phyloP scores from a whole-genome alignment of 37 sponge, comb jelly and placozoan species.

The Lycopodina hypogea region DNA sequence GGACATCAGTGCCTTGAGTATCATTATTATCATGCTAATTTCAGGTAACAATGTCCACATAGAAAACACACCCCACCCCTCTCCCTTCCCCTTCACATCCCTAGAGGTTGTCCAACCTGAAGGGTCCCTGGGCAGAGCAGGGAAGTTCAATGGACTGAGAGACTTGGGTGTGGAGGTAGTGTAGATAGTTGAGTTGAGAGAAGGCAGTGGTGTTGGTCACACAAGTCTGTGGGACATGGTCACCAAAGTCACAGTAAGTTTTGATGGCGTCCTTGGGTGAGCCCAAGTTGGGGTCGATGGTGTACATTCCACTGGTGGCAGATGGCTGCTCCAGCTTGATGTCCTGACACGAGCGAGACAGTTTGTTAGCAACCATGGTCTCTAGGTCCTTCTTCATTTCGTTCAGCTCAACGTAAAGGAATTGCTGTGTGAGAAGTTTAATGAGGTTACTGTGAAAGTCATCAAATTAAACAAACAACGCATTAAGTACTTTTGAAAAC shows the following conservation, averaged over 20 bases:
- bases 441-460: too few relatives aligned
- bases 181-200: slow-evolving; percentile 51
- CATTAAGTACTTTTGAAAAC: neutral
- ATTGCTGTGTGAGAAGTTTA: slow-evolving; percentile 47
- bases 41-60: too few relatives aligned
- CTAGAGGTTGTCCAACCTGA: slow-evolving; percentile 27
- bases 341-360: slow-evolving; percentile 48
- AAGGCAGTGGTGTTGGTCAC: slow-evolving; percentile 41
- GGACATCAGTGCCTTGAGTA: too few relatives aligned
- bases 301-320: slow-evolving; percentile 41
- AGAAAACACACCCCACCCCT: too few relatives aligned
- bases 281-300: slow-evolving; percentile 69
- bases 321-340: slow-evolving; percentile 42
- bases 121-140: slow-evolving; percentile 54
- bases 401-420: slow-evolving; percentile 56
- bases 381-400: slow-evolving; percentile 45
- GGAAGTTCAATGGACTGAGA: slow-evolving; percentile 57
- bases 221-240: slow-evolving; percentile 24
- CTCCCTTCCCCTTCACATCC: too few relatives aligned
- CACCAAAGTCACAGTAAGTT: slow-evolving; percentile 56
- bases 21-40: too few relatives aligned
- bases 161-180: slow-evolving; percentile 59
- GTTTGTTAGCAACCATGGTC: neutral
- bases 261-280: slow-evolving; percentile 49
- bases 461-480: neutral